Evolutionary conservation across 2,888 invertebrate species (phyloP).

Genomic region (Melanotus villosus): DNA sequence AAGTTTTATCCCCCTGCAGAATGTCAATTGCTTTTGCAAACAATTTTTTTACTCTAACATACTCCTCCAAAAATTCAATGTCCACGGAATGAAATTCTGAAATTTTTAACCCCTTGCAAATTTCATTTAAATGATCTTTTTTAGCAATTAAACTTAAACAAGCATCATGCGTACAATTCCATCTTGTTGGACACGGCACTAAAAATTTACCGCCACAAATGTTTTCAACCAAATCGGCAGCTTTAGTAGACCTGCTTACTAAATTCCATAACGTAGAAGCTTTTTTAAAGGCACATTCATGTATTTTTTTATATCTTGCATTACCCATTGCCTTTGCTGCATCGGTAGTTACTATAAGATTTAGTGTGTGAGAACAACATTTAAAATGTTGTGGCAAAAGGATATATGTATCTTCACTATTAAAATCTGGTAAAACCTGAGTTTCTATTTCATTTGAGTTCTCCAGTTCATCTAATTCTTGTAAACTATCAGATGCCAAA

Average conservation of each 20-base stretch:
- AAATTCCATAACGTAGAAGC: slow-evolving; percentile 2
- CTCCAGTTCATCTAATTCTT: slow-evolving; percentile 6
- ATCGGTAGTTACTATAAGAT: background rate
- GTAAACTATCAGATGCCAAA: background rate
- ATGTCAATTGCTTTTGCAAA: slow-evolving; percentile 7
- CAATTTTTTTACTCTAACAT: background rate
- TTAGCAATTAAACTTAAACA: background rate
- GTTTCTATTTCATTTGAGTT: background rate
- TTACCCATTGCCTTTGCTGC: background rate
- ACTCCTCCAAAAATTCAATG: slow-evolving; percentile 6
- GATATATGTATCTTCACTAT: background rate
- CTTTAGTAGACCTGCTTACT: background rate
- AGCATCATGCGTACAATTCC: slow-evolving; percentile 2
- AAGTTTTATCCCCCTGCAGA: background rate
- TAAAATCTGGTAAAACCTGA: slow-evolving; percentile 1
- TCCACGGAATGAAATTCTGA: background rate
- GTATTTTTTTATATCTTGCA: slow-evolving; percentile 3
- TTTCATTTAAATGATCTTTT: background rate
- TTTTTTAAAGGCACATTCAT: slow-evolving; percentile 6
- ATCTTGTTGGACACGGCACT: background rate
- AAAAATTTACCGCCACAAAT: slow-evolving; percentile 2
- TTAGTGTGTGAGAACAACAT: slow-evolving; percentile 7
- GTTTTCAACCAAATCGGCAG: background rate
- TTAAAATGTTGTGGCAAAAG: slow-evolving; percentile 14
- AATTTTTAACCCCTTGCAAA: background rate